Percentiles rank a stretch among this genome's conserved stretches.
These are phyloP conservation scores for Diplogasteroides magnus DNA, from an alignment of 1,140 invertebrate genomes.

Conservation along the genomic window DNA sequence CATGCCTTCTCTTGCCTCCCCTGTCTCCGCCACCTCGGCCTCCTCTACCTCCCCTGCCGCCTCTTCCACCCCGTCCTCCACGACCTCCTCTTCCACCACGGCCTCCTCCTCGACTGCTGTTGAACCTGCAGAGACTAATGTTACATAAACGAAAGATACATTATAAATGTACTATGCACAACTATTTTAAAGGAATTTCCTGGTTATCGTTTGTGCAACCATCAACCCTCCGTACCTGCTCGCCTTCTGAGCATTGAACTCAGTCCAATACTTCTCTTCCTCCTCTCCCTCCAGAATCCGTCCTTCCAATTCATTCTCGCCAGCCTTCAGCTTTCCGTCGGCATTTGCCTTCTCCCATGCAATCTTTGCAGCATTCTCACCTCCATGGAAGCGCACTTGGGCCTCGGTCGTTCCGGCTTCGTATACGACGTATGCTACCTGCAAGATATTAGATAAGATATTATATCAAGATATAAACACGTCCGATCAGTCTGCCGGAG, in stretches of 20 bases:
- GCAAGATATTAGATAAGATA: slow-evolving; percentile 42
- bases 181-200: too few species aligned
- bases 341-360: slow-evolving; percentile 64
- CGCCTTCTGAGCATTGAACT: slow-evolving; percentile 41
- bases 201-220: too few species aligned
- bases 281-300: slow-evolving; percentile 72
- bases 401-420: slow-evolving; percentile 31
- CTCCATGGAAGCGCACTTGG: slow-evolving; percentile 61
- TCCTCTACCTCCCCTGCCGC: slow-evolving; percentile 8
- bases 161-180: too few species aligned
- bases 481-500: too few species aligned
- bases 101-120: slow-evolving; percentile 21
- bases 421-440: slow-evolving; percentile 44
- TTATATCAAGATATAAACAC: background rate
- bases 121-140: slow-evolving; percentile 16
- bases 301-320: slow-evolving; percentile 67
- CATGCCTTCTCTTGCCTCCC: slow-evolving; percentile 9
- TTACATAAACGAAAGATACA: too few species aligned
- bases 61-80: slow-evolving; percentile 14
- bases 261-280: slow-evolving; percentile 56
- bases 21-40: slow-evolving; percentile 6
- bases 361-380: slow-evolving; percentile 66
- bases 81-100: slow-evolving; percentile 30
- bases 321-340: slow-evolving; percentile 60
- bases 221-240: slow-evolving; percentile 17